These are phyloP conservation scores for Lates calcarifer DNA, from an alignment of 2,113 vertebrate genomes.

Conservation along the genomic window DNA sequence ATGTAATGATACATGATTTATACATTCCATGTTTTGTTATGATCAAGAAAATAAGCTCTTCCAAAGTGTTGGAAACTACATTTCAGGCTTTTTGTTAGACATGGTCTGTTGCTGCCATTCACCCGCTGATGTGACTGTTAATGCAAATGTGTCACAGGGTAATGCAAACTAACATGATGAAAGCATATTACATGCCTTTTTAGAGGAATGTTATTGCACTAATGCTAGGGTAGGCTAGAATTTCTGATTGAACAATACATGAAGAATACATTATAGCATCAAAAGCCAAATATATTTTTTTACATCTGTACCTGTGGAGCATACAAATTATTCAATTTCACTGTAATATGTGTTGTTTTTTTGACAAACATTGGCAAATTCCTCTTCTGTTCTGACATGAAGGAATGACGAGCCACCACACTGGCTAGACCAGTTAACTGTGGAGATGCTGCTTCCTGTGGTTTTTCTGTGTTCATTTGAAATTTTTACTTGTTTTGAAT, in stretches of 20 bases:
- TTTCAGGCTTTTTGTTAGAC: slow-evolving; percentile 23
- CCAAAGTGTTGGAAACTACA: slow-evolving; percentile 26
- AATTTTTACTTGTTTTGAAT: not conserved
- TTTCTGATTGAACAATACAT: not conserved
- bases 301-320: slow-evolving; percentile 3
- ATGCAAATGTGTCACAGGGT: slow-evolving; percentile 46
- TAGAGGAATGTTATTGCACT: slow-evolving; percentile 20
- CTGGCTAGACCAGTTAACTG: not conserved
- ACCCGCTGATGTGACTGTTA: slow-evolving; percentile 35
- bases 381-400: not conserved
- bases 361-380: not conserved
- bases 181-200: not conserved
- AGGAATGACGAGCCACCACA: not conserved
- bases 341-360: not conserved
- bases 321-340: not conserved
- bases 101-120: slow-evolving; percentile 14
- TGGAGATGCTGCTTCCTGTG: slow-evolving; percentile 21
- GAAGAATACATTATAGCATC: not conserved
- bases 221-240: not conserved
- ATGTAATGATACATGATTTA: slow-evolving; percentile 10
- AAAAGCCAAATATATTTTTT: slow-evolving; percentile 11
- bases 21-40: slow-evolving; percentile 17
- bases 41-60: slow-evolving; percentile 28
- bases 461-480: not conserved
- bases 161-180: slow-evolving; percentile 26